phyloP scores from a whole-genome alignment of 2,888 invertebrate species.

The Drosophila conformis region DNA sequence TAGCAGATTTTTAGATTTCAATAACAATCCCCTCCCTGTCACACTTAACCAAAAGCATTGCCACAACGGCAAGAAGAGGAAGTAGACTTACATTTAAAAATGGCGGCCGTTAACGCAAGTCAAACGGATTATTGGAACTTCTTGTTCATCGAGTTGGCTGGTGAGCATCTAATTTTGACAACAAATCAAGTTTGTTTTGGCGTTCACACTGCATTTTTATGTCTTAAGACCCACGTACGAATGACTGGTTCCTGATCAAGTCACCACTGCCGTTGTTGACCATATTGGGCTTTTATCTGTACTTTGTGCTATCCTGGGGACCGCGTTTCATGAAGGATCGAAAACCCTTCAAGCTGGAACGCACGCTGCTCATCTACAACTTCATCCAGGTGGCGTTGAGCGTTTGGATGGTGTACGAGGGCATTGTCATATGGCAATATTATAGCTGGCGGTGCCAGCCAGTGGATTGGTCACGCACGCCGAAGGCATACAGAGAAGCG shows the following conservation, averaged over 20 bases:
- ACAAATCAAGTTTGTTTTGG: not conserved
- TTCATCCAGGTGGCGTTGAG: conserved; percentile 94
- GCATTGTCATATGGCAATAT: conserved; percentile 88
- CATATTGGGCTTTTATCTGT: conserved; percentile 89
- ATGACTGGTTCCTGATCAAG: conserved; percentile 88
- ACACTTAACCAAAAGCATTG: not conserved
- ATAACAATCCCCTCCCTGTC: conserved; percentile 3
- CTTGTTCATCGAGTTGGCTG: conserved; percentile 89
- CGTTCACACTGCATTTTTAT: not conserved
- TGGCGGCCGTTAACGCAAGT: conserved; percentile 88
- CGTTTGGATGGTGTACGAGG: conserved; percentile 90
- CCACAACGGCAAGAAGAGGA: conserved; percentile 26
- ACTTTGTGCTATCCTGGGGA: conserved; percentile 91
- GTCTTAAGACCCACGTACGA: conserved; percentile 87
- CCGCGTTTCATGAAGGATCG: conserved; percentile 95
- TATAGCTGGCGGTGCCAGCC: conserved; percentile 97
- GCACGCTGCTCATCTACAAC: conserved; percentile 93
- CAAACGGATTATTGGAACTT: conserved; percentile 87
- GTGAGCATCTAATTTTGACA: conserved; percentile 83
- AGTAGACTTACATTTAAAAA: conserved; percentile 69
- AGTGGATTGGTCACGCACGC: conserved; percentile 92
- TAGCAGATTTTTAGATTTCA: conserved; percentile 73
- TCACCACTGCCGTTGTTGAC: conserved; percentile 89
- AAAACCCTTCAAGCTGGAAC: conserved; percentile 92
- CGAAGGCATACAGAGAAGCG: conserved; percentile 90